Percentiles rank a stretch among this genome's conserved stretches.
Evolutionary conservation across 2,888 invertebrate species (phyloP).

Genomic region (Psylliodes chrysocephalus): DNA sequence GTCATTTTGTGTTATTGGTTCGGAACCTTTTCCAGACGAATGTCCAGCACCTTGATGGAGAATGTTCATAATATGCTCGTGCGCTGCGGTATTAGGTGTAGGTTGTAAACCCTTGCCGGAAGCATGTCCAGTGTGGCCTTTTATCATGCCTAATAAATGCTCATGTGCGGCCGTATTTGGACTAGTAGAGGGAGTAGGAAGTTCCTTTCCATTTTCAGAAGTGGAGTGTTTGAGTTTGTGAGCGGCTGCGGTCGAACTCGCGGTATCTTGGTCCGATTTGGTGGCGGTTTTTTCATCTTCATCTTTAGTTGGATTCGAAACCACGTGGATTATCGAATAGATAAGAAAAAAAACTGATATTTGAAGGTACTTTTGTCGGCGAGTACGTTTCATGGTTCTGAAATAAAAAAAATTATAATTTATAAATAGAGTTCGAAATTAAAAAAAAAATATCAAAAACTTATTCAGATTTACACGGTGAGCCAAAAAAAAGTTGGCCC

Average conservation of each 20-base stretch:
- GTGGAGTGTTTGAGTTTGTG: not conserved
- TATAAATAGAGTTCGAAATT: no score
- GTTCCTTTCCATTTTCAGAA: not conserved
- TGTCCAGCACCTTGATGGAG: not conserved
- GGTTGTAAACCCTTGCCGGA: not conserved
- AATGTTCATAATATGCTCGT: not conserved
- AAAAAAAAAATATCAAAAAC: not conserved
- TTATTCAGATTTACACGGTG: no score
- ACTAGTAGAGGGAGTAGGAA: not conserved
- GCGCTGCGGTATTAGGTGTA: not conserved
- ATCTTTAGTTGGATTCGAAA: constrained; percentile 53
- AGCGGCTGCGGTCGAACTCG: constrained; percentile 1
- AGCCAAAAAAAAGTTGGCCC: no score
- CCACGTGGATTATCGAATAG: constrained; percentile 69
- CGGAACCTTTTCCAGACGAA: not conserved
- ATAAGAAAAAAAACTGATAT: constrained; percentile 75
- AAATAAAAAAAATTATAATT: constrained; percentile 11
- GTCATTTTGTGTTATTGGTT: not conserved
- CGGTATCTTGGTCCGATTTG: not conserved
- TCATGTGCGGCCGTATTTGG: not conserved
- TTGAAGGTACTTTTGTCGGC: constrained; percentile 75
- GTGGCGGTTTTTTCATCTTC: constrained; percentile 14
- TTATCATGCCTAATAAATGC: not conserved
- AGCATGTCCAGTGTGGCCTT: not conserved
- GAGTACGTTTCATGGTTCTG: constrained; percentile 68